Conservation (phyloP, 2,888 invertebrate species). For the Polietes domitor region DNA sequence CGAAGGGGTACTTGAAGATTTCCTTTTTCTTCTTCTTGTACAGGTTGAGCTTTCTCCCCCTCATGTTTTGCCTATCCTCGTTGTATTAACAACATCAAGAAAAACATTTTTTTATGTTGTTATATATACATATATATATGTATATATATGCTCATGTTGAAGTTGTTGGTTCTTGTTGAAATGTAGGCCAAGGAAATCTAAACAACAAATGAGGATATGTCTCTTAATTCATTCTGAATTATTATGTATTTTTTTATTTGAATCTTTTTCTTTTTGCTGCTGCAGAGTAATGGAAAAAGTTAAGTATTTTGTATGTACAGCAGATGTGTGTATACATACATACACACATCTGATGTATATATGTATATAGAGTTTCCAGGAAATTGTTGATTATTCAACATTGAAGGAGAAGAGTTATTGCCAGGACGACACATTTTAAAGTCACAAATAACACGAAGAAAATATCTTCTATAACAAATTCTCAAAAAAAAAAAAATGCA, state of each 20-base stretch:
- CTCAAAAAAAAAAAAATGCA: too few species aligned
- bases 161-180: background rate
- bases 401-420: background rate
- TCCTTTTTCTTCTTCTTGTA: background rate
- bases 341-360: background rate
- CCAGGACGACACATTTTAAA: background rate
- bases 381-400: background rate
- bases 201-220: background rate
- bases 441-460: background rate
- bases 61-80: background rate
- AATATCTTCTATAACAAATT: background rate
- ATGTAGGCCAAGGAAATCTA: constrained; percentile 40
- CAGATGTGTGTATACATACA: too few species aligned
- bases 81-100: background rate
- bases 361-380: background rate
- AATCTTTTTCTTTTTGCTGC: background rate
- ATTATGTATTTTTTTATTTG: background rate
- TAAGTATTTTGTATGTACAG: too few species aligned
- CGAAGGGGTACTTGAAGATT: background rate
- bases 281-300: too few species aligned
- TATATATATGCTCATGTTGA: background rate
- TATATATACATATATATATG: background rate
- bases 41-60: background rate
- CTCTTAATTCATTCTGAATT: background rate
- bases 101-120: background rate